Base-by-base conservation (phyloP, 2,113 vertebrate species). In the Caloenas nicobarica region DNA sequence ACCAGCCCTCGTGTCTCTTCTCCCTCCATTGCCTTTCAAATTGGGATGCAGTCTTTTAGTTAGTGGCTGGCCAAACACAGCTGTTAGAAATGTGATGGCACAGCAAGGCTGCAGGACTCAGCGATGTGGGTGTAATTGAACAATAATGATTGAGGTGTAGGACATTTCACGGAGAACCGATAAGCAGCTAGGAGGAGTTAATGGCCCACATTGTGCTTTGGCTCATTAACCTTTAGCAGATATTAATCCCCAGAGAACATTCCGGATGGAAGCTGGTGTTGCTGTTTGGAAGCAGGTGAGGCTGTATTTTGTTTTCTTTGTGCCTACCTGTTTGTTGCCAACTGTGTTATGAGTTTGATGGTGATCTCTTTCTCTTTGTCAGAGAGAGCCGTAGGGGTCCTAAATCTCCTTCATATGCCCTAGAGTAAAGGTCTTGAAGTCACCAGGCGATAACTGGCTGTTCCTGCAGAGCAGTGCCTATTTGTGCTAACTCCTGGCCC, bases 161-260 rank as follows among this genome's bases (percentile, higher is more conserved):
- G 82, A 46, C 72, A 96, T 95, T 95, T 97, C 95, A 89, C 11
- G 1, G 79, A 60, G 81, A 95, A 89, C 31, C 1, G 42, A 91
- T 94, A 95, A 96, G 70, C 72, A 96, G 46, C 62, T 28, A 14
- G 86, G 85, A 93, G 76, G 86, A 95, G 24, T 93, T 97, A 96
- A 97, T 96, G 88, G 69, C 33, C 54, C 50, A 83, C 92, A 64
- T 4, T 46, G 13, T 76, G 61, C 54, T 95, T 60, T 79, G 95
- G 88, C 54, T 97, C 95, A 97, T 97, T 97, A 97, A 91, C 56
- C 70, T 1, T 86, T 58, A 19, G 56, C 62, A 89, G 82, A 91
- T 91, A 94, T 91, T 96, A 86, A 89, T 93, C 73, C 61, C 38
- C 81, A 91, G 72, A 77, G 94, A 94, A 87, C 86, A 57, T 84